Evolutionary conservation across 2,797 vertebrate species (phyloP).

Genomic region (Notolepis coatsorum): DNA sequence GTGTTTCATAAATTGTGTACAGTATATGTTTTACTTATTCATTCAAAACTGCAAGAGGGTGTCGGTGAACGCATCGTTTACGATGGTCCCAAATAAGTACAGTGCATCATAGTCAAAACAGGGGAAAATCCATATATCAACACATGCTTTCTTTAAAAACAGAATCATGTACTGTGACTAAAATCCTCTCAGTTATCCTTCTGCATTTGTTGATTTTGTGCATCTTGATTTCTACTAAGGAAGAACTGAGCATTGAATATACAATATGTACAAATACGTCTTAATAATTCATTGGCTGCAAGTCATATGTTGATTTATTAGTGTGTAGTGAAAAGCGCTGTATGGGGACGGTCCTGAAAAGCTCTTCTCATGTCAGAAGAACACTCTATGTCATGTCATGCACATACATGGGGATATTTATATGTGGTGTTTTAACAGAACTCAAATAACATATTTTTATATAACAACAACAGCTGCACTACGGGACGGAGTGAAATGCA

Average conservation of each 20-base stretch:
- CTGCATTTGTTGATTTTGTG: slow-evolving; percentile 54
- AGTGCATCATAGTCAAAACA: slow-evolving; percentile 60
- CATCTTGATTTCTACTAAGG: slow-evolving; percentile 49
- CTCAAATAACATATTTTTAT: slow-evolving; percentile 19
- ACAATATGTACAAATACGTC: slow-evolving; percentile 71
- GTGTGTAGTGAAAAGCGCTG: slow-evolving; percentile 38
- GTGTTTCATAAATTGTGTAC: slow-evolving; percentile 50
- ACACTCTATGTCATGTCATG: slow-evolving; percentile 62
- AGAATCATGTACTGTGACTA: slow-evolving; percentile 47
- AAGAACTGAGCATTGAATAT: slow-evolving; percentile 60
- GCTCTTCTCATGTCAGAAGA: slow-evolving; percentile 69
- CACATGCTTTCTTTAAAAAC: slow-evolving; percentile 60
- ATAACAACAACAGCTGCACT: slow-evolving; percentile 17
- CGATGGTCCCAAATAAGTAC: slow-evolving; percentile 62
- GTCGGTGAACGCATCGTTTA: slow-evolving; percentile 45
- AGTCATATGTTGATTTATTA: slow-evolving; percentile 36
- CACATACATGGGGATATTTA: slow-evolving; percentile 65
- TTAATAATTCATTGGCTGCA: slow-evolving; percentile 51
- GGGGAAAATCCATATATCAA: slow-evolving; percentile 56
- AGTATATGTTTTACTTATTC: slow-evolving; percentile 37
- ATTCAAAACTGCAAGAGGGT: slow-evolving; percentile 56
- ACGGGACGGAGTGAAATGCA: slow-evolving; percentile 15
- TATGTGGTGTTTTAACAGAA: slow-evolving; percentile 27
- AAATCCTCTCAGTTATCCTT: slow-evolving; percentile 27
- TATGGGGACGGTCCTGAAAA: slow-evolving; percentile 60